Evolutionary conservation across 2,888 invertebrate genomes (phyloP).

Genomic region (Helleia helle): DNA sequence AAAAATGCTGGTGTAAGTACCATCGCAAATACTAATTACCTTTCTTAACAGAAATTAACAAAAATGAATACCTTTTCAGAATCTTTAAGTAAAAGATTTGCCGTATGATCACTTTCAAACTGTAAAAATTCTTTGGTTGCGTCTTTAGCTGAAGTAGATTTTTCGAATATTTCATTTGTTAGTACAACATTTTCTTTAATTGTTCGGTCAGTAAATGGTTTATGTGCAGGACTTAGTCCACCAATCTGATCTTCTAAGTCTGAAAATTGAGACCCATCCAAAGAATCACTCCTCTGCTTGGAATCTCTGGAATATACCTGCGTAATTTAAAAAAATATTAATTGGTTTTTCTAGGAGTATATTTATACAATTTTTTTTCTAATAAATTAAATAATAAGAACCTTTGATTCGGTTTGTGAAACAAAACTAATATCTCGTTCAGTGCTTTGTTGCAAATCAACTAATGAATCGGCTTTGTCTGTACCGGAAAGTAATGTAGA

Average conservation of each 20-base stretch:
- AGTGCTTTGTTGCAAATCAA: slow-evolving; percentile 62
- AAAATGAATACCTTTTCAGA: slow-evolving; percentile 46
- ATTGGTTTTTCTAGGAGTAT: background rate
- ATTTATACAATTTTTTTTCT: slow-evolving; percentile 11
- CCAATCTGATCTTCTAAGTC: slow-evolving; percentile 66
- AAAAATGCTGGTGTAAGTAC: too few species aligned
- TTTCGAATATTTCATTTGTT: slow-evolving; percentile 16
- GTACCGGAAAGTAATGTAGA: slow-evolving; percentile 50
- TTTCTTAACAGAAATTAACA: too few species aligned
- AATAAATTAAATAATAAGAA: too few species aligned
- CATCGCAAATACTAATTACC: too few species aligned
- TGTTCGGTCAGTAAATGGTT: slow-evolving; percentile 31
- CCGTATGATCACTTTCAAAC: slow-evolving; percentile 52
- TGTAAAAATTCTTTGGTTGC: slow-evolving; percentile 51
- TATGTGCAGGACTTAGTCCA: slow-evolving; percentile 55
- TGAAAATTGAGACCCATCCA: slow-evolving; percentile 68
- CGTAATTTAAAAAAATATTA: slow-evolving; percentile 6
- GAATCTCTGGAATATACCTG: slow-evolving; percentile 65
- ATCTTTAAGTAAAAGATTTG: slow-evolving; percentile 28
- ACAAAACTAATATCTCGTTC: slow-evolving; percentile 64
- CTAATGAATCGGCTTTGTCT: slow-evolving; percentile 61
- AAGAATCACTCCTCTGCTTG: slow-evolving; percentile 63
- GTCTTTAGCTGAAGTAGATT: slow-evolving; percentile 26
- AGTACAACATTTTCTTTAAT: slow-evolving; percentile 30
- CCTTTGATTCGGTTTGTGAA: slow-evolving; percentile 69